These are phyloP conservation scores for Agonopterix heracliana DNA, from an alignment of 2,888 invertebrate species.

Conservation along the genomic window DNA sequence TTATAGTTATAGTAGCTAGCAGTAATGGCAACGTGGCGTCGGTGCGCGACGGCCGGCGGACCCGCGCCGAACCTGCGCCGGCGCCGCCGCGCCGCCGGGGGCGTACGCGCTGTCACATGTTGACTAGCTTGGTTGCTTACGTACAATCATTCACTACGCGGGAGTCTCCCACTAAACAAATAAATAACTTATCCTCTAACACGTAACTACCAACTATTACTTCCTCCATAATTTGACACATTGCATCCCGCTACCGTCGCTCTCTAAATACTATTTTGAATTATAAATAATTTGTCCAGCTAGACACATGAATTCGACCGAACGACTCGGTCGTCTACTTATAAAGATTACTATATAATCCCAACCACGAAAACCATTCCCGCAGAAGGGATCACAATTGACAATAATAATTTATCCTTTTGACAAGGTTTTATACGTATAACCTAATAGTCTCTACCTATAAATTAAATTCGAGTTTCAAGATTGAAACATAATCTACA, in stretches of 20 bases:
- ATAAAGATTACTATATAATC: constrained; percentile 30
- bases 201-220: constrained; percentile 42
- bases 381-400: constrained; percentile 34
- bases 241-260: constrained; percentile 26
- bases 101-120: constrained; percentile 36
- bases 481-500: constrained; percentile 67
- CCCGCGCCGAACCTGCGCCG: constrained; percentile 20
- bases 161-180: constrained; percentile 66
- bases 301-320: constrained; percentile 53
- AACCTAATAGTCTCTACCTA: constrained; percentile 66
- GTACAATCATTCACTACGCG: constrained; percentile 50
- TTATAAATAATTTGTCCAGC: constrained; percentile 71
- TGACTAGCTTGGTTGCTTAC: constrained; percentile 73
- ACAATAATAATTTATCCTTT: constrained; percentile 34
- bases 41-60: constrained; percentile 25
- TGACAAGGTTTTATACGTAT: constrained; percentile 34
- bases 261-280: constrained; percentile 22
- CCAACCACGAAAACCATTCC: constrained; percentile 19
- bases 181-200: constrained; percentile 66
- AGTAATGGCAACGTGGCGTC: constrained; percentile 52
- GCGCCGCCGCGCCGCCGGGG: constrained; percentile 13
- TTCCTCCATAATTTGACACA: constrained; percentile 53
- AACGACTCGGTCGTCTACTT: constrained; percentile 38
- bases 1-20: constrained; percentile 42
- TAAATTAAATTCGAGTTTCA: constrained; percentile 60